A percentile compares a stretch with the other conserved stretches of the same genome.
Conservation (phyloP, 2,113 vertebrate genomes). For the Oreochromis tanganicae region DNA sequence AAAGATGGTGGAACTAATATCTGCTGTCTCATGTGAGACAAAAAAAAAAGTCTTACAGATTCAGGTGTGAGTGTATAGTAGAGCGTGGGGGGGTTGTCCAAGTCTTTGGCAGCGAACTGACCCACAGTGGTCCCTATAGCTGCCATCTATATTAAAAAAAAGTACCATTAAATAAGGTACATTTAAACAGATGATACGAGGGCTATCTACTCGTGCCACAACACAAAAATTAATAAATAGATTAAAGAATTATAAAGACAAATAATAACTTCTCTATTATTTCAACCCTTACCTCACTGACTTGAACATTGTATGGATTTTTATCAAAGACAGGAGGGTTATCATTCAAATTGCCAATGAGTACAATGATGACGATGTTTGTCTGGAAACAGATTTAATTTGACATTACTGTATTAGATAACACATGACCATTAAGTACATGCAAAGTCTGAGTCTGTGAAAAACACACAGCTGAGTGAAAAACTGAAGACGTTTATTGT, state of each 20-base stretch:
- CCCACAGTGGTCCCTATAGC: not conserved
- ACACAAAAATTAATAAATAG: not conserved
- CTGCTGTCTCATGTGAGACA: not conserved
- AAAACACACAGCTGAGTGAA: not conserved
- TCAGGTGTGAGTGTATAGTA: slow-evolving; percentile 38
- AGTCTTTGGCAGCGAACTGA: not conserved
- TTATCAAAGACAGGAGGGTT: slow-evolving; percentile 45
- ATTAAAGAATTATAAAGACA: not conserved
- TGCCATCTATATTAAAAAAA: slow-evolving; percentile 22
- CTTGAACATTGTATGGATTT: not conserved
- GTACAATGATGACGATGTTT: fast-evolving
- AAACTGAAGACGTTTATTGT: not conserved
- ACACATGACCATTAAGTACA: not conserved
- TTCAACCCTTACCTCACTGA: slow-evolving; percentile 64
- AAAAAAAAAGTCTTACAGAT: not conserved
- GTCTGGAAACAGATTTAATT: slow-evolving; percentile 26
- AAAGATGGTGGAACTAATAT: not conserved
- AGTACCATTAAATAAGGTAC: not conserved
- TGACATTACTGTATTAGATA: not conserved
- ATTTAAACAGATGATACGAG: not conserved
- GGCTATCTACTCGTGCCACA: fast-evolving
- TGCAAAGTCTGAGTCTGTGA: not conserved
- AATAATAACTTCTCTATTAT: not conserved
- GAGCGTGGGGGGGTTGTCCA: not conserved
- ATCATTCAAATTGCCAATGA: slow-evolving; percentile 44